Evolutionary conservation across 2,797 vertebrate species (phyloP).

Genomic region (Micrastur ruficollis): DNA sequence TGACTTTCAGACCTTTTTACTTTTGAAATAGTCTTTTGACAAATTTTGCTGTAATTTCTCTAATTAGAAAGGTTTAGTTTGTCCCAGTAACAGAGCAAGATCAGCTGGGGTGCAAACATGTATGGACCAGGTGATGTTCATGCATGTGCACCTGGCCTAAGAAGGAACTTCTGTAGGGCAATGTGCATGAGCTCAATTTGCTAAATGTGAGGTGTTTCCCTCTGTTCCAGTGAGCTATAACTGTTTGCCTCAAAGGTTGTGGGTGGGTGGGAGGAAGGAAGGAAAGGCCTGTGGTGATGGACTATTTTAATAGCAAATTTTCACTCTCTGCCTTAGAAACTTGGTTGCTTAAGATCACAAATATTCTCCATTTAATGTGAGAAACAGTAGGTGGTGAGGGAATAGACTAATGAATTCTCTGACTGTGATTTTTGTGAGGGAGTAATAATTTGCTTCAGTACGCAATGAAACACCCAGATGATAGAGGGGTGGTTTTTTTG

Average conservation of each 20-base stretch:
- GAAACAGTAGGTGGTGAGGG: constrained; percentile 15
- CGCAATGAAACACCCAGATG: neutral
- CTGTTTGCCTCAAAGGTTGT: neutral
- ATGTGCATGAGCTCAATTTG: rapidly evolving
- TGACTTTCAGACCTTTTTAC: neutral
- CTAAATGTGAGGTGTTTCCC: neutral
- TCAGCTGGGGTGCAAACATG: neutral
- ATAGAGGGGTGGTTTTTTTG: neutral
- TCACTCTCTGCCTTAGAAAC: neutral
- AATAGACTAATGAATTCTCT: constrained; percentile 15
- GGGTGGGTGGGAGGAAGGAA: neutral
- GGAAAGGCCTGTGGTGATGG: neutral
- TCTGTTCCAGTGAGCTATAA: neutral
- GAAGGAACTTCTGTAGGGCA: neutral
- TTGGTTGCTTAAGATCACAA: neutral
- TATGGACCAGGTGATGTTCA: rapidly evolving
- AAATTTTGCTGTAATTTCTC: neutral
- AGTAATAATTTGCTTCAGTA: constrained; percentile 1
- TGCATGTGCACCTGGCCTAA: neutral
- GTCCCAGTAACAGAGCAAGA: neutral
- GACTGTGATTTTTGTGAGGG: neutral
- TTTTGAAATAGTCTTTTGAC: neutral
- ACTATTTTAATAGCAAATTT: neutral
- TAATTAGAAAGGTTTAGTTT: neutral
- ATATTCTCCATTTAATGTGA: neutral